A percentile compares a stretch with the other conserved stretches of the same genome.
Evolutionary conservation across 2,888 invertebrate species (phyloP).

Genomic region (Strigamia crassipes): DNA sequence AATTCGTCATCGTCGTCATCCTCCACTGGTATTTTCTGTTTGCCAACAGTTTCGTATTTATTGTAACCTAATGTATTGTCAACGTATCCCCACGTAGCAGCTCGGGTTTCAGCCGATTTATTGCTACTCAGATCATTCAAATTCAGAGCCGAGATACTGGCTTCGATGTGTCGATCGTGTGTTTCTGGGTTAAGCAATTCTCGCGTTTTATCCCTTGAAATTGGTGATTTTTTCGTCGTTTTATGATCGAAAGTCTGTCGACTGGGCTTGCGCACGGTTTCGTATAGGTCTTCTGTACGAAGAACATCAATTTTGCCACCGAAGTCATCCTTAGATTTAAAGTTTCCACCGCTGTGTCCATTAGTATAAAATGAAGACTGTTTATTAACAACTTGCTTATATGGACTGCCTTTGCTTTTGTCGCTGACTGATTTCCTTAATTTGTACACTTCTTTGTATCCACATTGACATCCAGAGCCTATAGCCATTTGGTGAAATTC

Average conservation of each 20-base stretch:
- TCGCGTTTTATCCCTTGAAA: not conserved
- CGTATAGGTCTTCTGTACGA: not conserved
- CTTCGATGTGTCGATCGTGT: not conserved
- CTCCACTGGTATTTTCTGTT: not conserved
- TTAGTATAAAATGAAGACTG: not conserved
- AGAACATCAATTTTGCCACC: not conserved
- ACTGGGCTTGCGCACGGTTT: not conserved
- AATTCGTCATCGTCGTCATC: not conserved
- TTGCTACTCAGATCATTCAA: not conserved
- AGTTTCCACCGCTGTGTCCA: not conserved
- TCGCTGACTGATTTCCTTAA: not conserved
- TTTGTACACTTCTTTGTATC: slow-evolving; percentile 32
- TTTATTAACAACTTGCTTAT: not conserved
- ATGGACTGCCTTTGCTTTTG: not conserved
- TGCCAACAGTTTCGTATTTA: not conserved
- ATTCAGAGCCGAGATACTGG: not conserved
- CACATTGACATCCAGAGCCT: not conserved
- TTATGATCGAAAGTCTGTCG: not conserved
- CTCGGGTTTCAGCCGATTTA: not conserved
- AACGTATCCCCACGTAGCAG: not conserved
- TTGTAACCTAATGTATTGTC: not conserved
- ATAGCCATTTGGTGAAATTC: not conserved
- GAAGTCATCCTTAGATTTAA: not conserved
- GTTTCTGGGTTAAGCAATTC: not conserved
- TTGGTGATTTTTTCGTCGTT: not conserved